Evolutionary conservation across 2,113 vertebrate genomes (phyloP), one percentile per base, ranked within the genome.

Genomic region (Callionymus lyra): DNA sequence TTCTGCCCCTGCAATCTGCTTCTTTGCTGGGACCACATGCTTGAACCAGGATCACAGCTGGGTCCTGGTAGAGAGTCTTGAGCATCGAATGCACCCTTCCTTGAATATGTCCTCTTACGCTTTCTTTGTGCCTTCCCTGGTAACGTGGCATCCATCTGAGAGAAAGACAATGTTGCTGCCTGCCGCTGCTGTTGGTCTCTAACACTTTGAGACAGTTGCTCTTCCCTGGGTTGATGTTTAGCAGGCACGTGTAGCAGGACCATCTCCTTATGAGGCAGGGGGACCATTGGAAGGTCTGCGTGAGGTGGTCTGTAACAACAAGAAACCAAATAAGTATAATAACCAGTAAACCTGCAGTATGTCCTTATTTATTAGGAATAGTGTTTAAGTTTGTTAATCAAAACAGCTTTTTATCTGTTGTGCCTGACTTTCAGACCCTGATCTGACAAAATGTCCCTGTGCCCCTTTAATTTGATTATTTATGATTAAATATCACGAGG

Each of bases 251-350:
- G 12, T 6, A 12, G 21, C 14, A 2, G 10, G 10, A 1, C 41
- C 48, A 37, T 48, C 56, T 76, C 70, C 36, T 76, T 84, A 11
- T 85, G 73, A 46, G 79, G 9, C 3, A 69, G 79, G 6, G 54
- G 70, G 39, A 71, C 40, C 14, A 63, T 62, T 6, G 84, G 86
- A 3, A 88, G 85, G 64, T 96, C 90, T 31, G 83, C 81, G 32
- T 91, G 87, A 9, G 82, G 67, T 18, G 88, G 84, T 59, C 93
- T 98, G 31, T 34, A 63, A 31, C 68, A 10, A 16, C 31, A 33
- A 2, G 19, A 2, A n/a, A 34, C 6, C 8, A 34, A n/a, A 8
- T 17, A 18, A n/a, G 10, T 13, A 6, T 6, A 12, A 37, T 16
- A 16, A 33, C 31, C 10, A 16, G 4, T 10, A 11, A 9, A 35